Evolutionary conservation across 2,797 vertebrate genomes (phyloP).

Genomic region (Benthosema pterotum): DNA sequence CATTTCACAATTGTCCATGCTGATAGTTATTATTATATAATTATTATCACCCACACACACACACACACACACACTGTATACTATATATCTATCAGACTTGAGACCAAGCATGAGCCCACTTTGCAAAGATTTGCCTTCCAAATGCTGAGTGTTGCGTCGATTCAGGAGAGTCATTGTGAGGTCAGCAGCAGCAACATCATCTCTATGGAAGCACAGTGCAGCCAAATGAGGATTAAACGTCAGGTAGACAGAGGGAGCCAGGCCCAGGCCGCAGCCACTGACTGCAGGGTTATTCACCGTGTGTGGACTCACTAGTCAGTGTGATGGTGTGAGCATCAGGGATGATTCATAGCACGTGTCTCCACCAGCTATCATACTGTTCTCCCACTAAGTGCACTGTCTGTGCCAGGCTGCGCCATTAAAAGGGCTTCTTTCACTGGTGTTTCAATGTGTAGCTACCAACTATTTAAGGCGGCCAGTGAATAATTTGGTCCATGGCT

Average conservation of each 20-base stretch:
- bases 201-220: constrained; percentile 27
- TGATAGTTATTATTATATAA: too few relatives aligned
- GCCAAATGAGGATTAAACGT: constrained; percentile 46
- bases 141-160: constrained; percentile 41
- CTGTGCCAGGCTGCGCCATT: constrained; percentile 16
- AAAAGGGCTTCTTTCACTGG: constrained; percentile 21
- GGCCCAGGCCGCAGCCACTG: background rate
- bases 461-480: constrained; percentile 19
- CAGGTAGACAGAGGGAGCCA: constrained; percentile 23
- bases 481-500: constrained; percentile 26
- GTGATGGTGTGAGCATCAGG: constrained; percentile 13
- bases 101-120: constrained; percentile 13
- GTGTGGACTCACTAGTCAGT: constrained; percentile 7
- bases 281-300: constrained; percentile 18
- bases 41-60: too few relatives aligned
- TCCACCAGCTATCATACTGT: constrained; percentile 27
- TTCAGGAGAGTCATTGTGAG: constrained; percentile 35
- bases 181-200: constrained; percentile 19
- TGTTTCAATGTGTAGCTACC: constrained; percentile 4
- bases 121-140: constrained; percentile 31
- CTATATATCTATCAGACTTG: background rate
- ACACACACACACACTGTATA: too few relatives aligned
- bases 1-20: too few relatives aligned
- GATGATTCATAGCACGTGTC: constrained; percentile 28
- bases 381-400: constrained; percentile 32